A percentile compares a stretch with the other conserved stretches of the same genome.
Conservation (phyloP, 2,888 invertebrate species). For the Agrotis ipsilon region DNA sequence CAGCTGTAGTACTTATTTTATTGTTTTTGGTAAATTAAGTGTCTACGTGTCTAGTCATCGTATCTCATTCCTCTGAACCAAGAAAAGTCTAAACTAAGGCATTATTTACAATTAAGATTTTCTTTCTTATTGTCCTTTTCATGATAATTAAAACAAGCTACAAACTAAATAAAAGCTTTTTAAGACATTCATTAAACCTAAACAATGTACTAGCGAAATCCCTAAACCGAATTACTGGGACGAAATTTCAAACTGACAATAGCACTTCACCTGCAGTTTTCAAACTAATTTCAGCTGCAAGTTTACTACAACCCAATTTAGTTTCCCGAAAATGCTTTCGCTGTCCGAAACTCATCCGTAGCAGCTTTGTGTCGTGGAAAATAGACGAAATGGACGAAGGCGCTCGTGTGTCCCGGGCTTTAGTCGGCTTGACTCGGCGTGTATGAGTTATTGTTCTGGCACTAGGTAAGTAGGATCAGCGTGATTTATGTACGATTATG, state of each 20-base stretch:
- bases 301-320: conserved; percentile 34
- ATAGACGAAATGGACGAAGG: conserved; percentile 21
- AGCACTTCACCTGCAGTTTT: conserved; percentile 17
- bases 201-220: not conserved
- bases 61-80: not conserved
- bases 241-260: conserved; percentile 30
- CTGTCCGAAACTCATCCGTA: conserved; percentile 1
- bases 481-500: conserved; percentile 69
- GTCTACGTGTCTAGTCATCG: no score
- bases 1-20: not conserved
- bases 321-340: conserved; percentile 13
- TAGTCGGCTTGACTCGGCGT: conserved; percentile 55
- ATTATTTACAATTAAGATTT: no score
- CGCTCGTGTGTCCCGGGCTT: conserved; percentile 38
- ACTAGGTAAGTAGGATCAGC: conserved; percentile 79
- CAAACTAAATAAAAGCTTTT: not conserved
- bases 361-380: conserved; percentile 28
- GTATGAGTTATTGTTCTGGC: conserved; percentile 79
- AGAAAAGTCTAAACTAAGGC: not conserved
- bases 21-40: not conserved
- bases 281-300: conserved; percentile 40
- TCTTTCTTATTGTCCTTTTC: no score
- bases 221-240: not conserved
- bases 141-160: not conserved
- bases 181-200: not conserved